Evolutionary conservation across 2,888 invertebrate genomes (phyloP), one percentile per base, ranked within the genome.

Genomic region (Drosophila lacicola): DNA sequence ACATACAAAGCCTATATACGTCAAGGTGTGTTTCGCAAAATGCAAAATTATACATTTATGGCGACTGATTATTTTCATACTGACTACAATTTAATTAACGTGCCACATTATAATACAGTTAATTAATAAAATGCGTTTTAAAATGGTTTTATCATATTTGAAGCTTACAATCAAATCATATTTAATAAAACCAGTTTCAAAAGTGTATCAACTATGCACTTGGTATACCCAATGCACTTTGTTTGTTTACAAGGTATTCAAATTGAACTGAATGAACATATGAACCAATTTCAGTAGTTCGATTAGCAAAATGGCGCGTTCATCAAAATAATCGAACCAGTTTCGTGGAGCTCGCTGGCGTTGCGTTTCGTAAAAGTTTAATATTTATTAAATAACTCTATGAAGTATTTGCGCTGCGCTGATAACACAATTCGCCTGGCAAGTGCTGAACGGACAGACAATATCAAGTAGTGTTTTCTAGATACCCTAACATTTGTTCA

Each of bases 11-110:
- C 56, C 56, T 57, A 44, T 44, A 47, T 29, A 41, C 11, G 53
- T 47, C 58, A 78, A 81, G 85, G 88, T 84, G 88, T 78, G 88
- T 73, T 71, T 71, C 34, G 62, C 55, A 47, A 70, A 70, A 55
- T 56, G 53, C 65, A 76, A 58, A 62, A 29, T 29, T 19, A 37
- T 39, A 49, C 50, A 13, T 33, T 34, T 41, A 45, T 45, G 36
- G 39, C 37, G 14, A 44, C 17, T 37, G 39, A 58, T 42, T 39
- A 44, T 39, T n/a, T 34, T 49, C 21, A 50, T 29, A 50, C 19
- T 50, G 8, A n/a, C 37, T 29, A 56, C 14, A 46, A 56, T 42
- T 13, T 29, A 29, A 29, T 8, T 8, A 29, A 8, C 2, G 8
- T 29, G 29, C 0, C 8, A 8, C 1, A 25, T 2, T 25, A 8